A percentile compares a stretch with the other conserved stretches of the same genome.
Evolutionary conservation across 30 jellyfish, hydroid and myxozoan genomes (phyloP).

Genomic region (Aurelia coerulea): DNA sequence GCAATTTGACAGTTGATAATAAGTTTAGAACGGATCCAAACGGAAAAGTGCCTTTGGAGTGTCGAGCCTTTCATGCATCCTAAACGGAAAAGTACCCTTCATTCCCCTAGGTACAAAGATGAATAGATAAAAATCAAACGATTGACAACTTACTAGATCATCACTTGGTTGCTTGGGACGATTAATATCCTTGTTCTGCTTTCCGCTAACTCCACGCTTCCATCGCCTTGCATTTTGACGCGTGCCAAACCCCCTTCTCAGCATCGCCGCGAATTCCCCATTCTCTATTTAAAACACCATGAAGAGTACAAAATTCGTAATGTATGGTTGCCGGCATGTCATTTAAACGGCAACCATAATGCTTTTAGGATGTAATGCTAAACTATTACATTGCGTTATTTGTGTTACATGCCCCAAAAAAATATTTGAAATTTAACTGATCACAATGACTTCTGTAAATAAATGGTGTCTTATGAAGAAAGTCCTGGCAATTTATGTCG

Average conservation of each 20-base stretch:
- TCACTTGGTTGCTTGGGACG: background rate
- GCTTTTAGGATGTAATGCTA: no score
- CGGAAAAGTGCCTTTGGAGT: no score
- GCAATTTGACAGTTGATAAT: no score
- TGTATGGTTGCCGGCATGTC: background rate
- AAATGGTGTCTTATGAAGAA: no score
- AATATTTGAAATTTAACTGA: no score
- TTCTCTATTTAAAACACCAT: background rate
- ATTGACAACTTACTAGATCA: background rate
- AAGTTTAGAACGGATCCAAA: no score
- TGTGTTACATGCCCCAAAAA: no score
- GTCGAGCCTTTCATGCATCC: background rate
- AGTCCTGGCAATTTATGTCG: no score
- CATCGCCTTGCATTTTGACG: background rate
- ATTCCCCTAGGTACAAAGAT: background rate
- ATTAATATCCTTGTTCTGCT: slow-evolving; percentile 10
- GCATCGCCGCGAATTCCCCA: slow-evolving; percentile 28
- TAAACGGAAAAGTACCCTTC: no score
- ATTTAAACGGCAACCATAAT: background rate
- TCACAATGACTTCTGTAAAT: no score
- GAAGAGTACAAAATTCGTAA: background rate
- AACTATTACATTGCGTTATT: no score
- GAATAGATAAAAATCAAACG: background rate
- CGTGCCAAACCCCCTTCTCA: background rate
- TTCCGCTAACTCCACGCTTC: slow-evolving; percentile 9